Evolutionary conservation across 2,888 invertebrate genomes (phyloP).

Genomic region (Ichneumon xanthorius): DNA sequence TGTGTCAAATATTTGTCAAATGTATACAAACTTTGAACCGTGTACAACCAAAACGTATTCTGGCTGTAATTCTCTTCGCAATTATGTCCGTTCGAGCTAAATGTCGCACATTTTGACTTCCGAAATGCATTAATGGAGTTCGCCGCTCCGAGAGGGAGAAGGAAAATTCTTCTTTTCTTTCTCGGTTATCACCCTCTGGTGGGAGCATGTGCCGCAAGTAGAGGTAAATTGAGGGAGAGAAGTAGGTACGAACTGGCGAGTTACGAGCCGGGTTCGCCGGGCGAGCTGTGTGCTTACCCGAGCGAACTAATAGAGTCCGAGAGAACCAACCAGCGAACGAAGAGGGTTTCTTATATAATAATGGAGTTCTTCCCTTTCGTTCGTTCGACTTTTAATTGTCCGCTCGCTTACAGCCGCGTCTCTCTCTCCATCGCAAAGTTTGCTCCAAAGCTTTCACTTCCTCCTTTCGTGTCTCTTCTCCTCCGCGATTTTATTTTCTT

Average conservation of each 20-base stretch:
- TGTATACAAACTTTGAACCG: too few species aligned
- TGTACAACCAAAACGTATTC: too few species aligned
- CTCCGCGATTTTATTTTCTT: not conserved
- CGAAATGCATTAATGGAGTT: slow-evolving; percentile 27
- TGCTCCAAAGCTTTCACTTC: slow-evolving; percentile 51
- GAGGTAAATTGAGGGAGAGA: slow-evolving; percentile 32
- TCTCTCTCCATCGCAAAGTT: slow-evolving; percentile 39
- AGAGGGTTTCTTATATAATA: slow-evolving; percentile 43
- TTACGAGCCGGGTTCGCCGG: slow-evolving; percentile 28
- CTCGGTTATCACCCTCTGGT: too few species aligned
- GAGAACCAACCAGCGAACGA: slow-evolving; percentile 44
- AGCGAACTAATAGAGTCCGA: slow-evolving; percentile 47
- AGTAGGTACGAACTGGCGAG: slow-evolving; percentile 30
- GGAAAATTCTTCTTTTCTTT: too few species aligned
- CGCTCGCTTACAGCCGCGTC: slow-evolving; percentile 32
- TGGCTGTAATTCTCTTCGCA: too few species aligned
- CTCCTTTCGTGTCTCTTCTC: slow-evolving; percentile 18
- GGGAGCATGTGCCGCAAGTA: slow-evolving; percentile 1
- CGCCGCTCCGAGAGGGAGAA: slow-evolving; percentile 1
- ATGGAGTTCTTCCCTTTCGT: slow-evolving; percentile 22
- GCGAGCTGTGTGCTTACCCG: slow-evolving; percentile 51
- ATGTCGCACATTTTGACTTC: slow-evolving; percentile 31
- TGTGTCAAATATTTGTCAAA: too few species aligned
- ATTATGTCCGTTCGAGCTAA: not conserved
- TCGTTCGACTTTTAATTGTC: slow-evolving; percentile 52